A percentile compares a stretch with the other conserved stretches of the same genome.
These are phyloP conservation scores for Oligia strigilis DNA, from an alignment of 2,888 invertebrate species.

Conservation along the genomic window DNA sequence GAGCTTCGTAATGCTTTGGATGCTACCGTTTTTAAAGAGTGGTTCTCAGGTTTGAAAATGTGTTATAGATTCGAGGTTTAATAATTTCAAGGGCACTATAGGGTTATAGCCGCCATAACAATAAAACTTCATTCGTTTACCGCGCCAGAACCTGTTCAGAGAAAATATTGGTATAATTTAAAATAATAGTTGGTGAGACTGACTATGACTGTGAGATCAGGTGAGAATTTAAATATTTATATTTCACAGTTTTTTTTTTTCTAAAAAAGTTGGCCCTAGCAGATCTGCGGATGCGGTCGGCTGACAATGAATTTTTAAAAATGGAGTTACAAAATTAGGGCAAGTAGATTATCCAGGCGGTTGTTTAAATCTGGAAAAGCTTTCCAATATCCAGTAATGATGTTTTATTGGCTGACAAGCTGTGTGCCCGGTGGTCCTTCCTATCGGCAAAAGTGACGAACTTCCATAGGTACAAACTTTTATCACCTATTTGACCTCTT, in stretches of 20 bases:
- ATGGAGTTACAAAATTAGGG: neutral
- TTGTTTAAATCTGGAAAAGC: neutral
- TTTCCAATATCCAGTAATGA: neutral
- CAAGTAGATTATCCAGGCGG: neutral
- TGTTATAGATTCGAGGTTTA: neutral
- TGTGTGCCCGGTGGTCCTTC: neutral
- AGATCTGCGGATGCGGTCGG: too few relatives aligned
- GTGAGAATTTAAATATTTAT: neutral
- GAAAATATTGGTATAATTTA: slow-evolving; percentile 1
- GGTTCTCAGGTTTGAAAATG: slow-evolving; percentile 21
- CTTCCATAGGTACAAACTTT: neutral
- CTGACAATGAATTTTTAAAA: neutral
- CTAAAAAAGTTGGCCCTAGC: too few relatives aligned
- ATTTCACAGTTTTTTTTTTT: neutral
- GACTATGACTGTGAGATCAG: neutral
- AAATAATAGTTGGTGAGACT: neutral
- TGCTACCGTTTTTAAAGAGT: slow-evolving; percentile 48
- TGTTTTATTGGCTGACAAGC: neutral
- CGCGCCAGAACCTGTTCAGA: neutral
- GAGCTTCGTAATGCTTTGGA: slow-evolving; percentile 25
- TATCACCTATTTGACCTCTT: neutral
- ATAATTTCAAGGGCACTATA: neutral
- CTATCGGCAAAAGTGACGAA: neutral
- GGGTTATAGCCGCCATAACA: neutral
- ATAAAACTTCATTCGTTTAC: neutral